Percentiles rank a stretch among this genome's conserved stretches.
These are phyloP conservation scores for Cryptoleucopteryx plumbea DNA, from an alignment of 2,113 vertebrate genomes.

Conservation along the genomic window DNA sequence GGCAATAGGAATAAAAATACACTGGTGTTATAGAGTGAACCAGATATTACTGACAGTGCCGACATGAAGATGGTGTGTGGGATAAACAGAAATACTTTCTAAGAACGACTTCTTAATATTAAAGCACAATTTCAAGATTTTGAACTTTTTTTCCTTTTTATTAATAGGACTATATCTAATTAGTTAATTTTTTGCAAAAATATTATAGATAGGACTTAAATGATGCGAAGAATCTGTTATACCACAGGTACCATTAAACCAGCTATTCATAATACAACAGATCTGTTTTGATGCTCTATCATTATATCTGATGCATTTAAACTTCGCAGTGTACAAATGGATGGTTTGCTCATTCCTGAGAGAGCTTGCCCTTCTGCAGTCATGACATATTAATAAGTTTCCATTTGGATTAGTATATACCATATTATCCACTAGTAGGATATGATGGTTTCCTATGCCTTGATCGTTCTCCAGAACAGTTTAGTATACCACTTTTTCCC, in stretches of 20 bases:
- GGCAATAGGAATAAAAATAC: neutral
- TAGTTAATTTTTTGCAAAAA: neutral
- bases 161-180: neutral
- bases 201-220: neutral
- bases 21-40: neutral
- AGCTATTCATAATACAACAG: neutral
- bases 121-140: neutral
- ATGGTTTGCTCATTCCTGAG: neutral
- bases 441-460: neutral
- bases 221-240: neutral
- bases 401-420: neutral
- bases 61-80: neutral
- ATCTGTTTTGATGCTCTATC: neutral
- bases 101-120: neutral
- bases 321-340: neutral
- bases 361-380: neutral
- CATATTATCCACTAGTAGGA: fast-evolving
- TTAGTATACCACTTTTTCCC: neutral
- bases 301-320: neutral
- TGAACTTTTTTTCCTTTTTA: neutral
- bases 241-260: neutral
- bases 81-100: neutral
- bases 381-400: neutral
- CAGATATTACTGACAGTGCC: neutral
- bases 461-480: neutral